Evolutionary conservation across 2,113 vertebrate species (phyloP).

Genomic region (Pseudorectes ferrugineus): DNA sequence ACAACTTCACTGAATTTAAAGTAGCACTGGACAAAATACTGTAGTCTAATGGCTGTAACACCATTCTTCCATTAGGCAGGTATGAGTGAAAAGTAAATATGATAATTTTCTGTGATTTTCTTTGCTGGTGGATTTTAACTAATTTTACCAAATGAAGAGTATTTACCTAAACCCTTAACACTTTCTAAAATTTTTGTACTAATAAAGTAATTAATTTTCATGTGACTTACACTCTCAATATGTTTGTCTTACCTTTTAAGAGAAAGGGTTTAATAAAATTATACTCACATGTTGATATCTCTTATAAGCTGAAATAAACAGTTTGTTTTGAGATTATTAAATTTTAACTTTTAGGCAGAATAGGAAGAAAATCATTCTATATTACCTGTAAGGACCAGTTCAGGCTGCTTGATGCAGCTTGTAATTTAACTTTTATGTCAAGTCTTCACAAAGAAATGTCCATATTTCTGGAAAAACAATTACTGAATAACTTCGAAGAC

Average conservation of each 20-base stretch:
- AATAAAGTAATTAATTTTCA: not conserved
- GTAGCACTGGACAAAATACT: not conserved
- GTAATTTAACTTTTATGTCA: not conserved
- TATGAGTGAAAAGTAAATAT: not conserved
- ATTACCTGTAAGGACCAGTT: not conserved
- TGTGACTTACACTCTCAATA: not conserved
- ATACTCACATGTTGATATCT: not conserved
- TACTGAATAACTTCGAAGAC: not conserved
- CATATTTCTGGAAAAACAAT: not conserved
- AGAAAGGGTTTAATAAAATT: not conserved
- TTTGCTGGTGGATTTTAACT: not conserved
- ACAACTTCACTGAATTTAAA: not conserved
- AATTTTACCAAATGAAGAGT: not conserved
- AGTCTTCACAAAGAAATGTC: not conserved
- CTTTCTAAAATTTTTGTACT: not conserved
- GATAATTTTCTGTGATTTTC: not conserved
- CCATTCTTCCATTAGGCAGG: not conserved
- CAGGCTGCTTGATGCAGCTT: not conserved
- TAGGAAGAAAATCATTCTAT: not conserved
- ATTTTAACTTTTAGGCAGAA: not conserved
- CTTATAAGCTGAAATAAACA: not conserved
- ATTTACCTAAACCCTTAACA: not conserved
- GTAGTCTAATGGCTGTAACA: not conserved
- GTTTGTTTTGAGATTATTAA: not conserved
- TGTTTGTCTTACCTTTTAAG: not conserved